Evolutionary conservation across 2,113 vertebrate species (phyloP), one percentile per base, ranked within the genome.

Genomic region (Atlantisia rogersi): DNA sequence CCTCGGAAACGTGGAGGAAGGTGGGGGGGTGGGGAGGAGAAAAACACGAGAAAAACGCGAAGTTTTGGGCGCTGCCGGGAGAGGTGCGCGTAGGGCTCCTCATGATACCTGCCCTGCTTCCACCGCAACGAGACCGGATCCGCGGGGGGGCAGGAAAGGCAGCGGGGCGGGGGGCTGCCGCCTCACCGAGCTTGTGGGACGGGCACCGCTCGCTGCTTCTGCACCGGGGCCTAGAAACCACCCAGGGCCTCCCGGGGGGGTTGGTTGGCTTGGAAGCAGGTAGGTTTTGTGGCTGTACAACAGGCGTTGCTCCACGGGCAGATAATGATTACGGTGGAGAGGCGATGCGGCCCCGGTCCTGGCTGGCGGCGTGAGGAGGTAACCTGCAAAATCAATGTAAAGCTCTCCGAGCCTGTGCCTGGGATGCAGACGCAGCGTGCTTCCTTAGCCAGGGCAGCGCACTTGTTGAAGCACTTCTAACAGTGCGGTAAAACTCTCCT

Each of bases 141-240:
- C 8, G 3, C 21, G 74, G 71, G 64, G 53, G 76, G 62, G 37
- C 55, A 31, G 44, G 70, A 55, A 37, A 63, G 29, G 60, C 50
- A 50, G 24, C 21, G 20, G 20, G 48, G 48, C 48, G 20, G 48
- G 48, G 25, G 52, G 26, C 50, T 28, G 35, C 20, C 14, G 79
- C n/a, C 11, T 32, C 42, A 0, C 29, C 0, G 2, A 26, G 2
- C 11, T 5, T 6, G 71, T 46, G 39, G 29, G 24, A 22, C 21
- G 13, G 14, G 29, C 10, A 79, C 53, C 32, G 1, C 42, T 31
- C 0, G 2, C 18, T 29, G 19, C 9, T 10, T 48, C 21, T 19
- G 62, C 2, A 0, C 29, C 5, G 3, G n/a, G 82, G 65, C 35
- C 77, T 42, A 12, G 71, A 10, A 3, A 4, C 3, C 0, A 2